A percentile compares a stretch with the other conserved stretches of the same genome.
These are phyloP conservation scores for Drosophila nr. fundita DNA, from an alignment of 2,888 invertebrate genomes.

Conservation along the genomic window DNA sequence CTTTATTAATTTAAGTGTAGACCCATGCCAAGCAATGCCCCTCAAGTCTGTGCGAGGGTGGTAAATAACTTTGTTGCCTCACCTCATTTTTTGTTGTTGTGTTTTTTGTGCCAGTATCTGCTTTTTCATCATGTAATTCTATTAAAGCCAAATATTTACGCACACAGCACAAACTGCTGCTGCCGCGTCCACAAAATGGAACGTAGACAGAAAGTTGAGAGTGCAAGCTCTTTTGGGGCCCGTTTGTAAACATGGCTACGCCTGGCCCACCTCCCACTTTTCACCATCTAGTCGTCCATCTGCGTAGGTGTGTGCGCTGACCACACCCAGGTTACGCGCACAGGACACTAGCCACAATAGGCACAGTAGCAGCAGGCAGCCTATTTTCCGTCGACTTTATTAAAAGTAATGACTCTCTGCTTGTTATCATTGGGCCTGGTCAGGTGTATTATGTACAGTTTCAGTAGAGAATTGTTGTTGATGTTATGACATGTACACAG, in stretches of 20 bases:
- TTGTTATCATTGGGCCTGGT: conserved; percentile 38
- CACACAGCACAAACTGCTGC: conserved; percentile 35
- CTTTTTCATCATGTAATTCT: conserved; percentile 76
- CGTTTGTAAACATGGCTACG: conserved; percentile 23
- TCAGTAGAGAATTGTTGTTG: conserved; percentile 24
- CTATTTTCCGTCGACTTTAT: conserved; percentile 55
- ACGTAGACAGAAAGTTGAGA: conserved; percentile 22
- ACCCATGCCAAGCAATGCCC: conserved; percentile 20
- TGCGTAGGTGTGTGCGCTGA: conserved; percentile 39
- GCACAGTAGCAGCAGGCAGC: conserved; percentile 9
- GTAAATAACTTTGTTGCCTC: conserved; percentile 52
- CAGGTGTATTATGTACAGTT: conserved; percentile 27
- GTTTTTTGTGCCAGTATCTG: conserved; percentile 16
- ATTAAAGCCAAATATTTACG: conserved; percentile 79
- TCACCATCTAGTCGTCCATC: neutral
- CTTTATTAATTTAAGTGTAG: conserved; percentile 82
- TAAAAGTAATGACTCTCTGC: conserved; percentile 69
- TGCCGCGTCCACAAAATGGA: conserved; percentile 2
- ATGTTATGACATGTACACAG: conserved; percentile 8
- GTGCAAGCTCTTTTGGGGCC: conserved; percentile 33
- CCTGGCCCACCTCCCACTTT: neutral
- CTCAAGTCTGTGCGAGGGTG: conserved; percentile 30
- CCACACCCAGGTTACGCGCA: conserved; percentile 33
- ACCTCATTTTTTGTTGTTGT: neutral
- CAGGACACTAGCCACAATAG: conserved; percentile 13